These are phyloP conservation scores for Ctenomys sociabilis DNA, from an alignment of 2,113 vertebrate species.

Conservation along the genomic window DNA sequence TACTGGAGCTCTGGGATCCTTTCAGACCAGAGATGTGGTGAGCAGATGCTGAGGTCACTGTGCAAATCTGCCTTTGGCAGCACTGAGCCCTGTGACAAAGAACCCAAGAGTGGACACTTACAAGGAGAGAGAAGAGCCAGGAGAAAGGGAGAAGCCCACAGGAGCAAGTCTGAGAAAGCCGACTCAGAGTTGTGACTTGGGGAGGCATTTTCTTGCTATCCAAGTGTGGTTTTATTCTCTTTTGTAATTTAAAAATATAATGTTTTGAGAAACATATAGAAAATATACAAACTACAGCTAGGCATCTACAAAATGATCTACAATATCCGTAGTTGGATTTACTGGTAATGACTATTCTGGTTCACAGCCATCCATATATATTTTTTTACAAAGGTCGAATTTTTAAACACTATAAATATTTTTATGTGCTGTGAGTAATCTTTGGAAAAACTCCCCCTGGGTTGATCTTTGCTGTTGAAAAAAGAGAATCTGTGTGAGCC, in stretches of 20 bases:
- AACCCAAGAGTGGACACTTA: not conserved
- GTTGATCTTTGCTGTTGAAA: too few relatives aligned
- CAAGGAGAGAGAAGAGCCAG: not conserved
- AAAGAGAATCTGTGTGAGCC: too few relatives aligned
- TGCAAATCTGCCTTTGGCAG: not conserved
- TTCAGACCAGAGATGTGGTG: not conserved
- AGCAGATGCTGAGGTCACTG: too few relatives aligned
- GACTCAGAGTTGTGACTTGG: not conserved
- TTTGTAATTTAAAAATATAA: not conserved
- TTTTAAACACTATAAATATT: constrained; percentile 27
- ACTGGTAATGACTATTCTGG: not conserved
- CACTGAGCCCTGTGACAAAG: not conserved
- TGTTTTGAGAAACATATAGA: not conserved
- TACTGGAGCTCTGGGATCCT: not conserved
- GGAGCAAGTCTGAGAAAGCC: not conserved
- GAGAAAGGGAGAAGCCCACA: not conserved
- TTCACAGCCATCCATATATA: not conserved
- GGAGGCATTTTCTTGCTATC: not conserved
- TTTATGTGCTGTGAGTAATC: too few relatives aligned
- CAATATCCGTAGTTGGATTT: not conserved
- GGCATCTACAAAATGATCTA: not conserved
- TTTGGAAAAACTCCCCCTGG: too few relatives aligned
- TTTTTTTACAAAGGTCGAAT: not conserved
- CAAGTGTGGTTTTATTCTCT: not conserved
- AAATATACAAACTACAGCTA: too few relatives aligned